phyloP scores from a whole-genome alignment of 2,888 invertebrate genomes.

The Cataglyphis altisquamis region DNA sequence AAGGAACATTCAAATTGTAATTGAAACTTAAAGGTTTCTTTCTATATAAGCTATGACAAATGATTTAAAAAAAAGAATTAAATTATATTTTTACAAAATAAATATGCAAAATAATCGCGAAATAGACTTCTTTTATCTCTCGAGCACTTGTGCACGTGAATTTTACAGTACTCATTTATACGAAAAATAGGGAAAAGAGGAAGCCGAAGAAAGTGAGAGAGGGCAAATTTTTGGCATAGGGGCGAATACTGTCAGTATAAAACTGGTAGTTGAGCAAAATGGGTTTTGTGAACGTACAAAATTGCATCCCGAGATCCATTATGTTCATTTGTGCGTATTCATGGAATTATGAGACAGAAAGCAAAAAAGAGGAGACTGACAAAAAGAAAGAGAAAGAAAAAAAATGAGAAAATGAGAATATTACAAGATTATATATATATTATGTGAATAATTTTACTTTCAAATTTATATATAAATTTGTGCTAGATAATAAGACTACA shows the following conservation, averaged over 20 bases:
- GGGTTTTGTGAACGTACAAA: constrained; percentile 45
- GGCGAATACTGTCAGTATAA: constrained; percentile 30
- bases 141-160: constrained; percentile 10
- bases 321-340: constrained; percentile 32
- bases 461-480: background rate
- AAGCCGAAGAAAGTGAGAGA: constrained; percentile 22
- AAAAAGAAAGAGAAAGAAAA: background rate
- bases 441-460: background rate
- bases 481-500: background rate
- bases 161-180: constrained; percentile 47
- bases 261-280: constrained; percentile 35
- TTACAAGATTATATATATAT: background rate
- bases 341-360: constrained; percentile 11
- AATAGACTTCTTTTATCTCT: constrained; percentile 15
- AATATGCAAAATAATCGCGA: constrained; percentile 1
- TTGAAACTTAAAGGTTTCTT: background rate
- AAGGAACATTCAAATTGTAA: background rate
- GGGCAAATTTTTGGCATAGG: constrained; percentile 34
- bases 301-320: constrained; percentile 38
- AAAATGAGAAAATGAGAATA: background rate
- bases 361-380: background rate
- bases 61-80: background rate
- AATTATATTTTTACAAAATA: background rate
- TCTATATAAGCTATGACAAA: background rate
- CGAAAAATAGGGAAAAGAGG: constrained; percentile 26